Evolutionary conservation across 2,888 invertebrate genomes (phyloP).

Genomic region (Melieria omissa): DNA sequence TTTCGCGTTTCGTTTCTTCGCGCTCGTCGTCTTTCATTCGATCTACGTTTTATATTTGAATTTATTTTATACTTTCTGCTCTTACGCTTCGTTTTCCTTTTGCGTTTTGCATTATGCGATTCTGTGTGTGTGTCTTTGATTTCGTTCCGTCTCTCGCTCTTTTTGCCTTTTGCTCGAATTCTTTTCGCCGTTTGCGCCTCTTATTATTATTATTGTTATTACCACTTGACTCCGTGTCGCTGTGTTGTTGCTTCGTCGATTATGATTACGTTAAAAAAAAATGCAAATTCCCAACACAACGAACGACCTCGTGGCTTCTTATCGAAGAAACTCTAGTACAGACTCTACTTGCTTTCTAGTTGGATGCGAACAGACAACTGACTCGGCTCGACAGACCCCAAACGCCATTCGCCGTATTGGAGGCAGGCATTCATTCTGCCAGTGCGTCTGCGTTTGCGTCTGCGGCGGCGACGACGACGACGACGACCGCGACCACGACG

Average conservation of each 20-base stretch:
- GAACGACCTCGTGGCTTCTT: constrained; percentile 67
- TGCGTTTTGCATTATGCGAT: neutral
- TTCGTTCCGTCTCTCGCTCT: constrained; percentile 5
- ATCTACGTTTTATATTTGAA: constrained; percentile 1
- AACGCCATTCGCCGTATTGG: constrained; percentile 31
- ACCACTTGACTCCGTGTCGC: constrained; percentile 6
- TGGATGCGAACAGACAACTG: constrained; percentile 67
- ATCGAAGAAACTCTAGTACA: constrained; percentile 61
- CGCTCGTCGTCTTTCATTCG: neutral
- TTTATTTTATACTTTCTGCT: constrained; percentile 1
- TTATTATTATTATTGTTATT: constrained; percentile 12
- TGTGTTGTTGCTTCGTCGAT: constrained; percentile 12
- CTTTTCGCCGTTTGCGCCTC: constrained; percentile 25
- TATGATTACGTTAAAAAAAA: neutral
- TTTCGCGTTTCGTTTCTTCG: neutral
- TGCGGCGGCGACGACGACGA: neutral
- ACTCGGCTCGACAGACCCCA: constrained; percentile 53
- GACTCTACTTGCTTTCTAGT: constrained; percentile 66
- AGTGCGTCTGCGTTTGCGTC: neutral
- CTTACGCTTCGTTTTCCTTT: constrained; percentile 9
- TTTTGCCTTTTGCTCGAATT: constrained; percentile 20
- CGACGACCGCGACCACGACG: neutral
- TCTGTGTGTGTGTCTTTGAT: no score
- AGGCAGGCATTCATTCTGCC: neutral
- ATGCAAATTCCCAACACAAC: constrained; percentile 40